Conservation (phyloP, 2,888 invertebrate species). For the Junonia oenone region DNA sequence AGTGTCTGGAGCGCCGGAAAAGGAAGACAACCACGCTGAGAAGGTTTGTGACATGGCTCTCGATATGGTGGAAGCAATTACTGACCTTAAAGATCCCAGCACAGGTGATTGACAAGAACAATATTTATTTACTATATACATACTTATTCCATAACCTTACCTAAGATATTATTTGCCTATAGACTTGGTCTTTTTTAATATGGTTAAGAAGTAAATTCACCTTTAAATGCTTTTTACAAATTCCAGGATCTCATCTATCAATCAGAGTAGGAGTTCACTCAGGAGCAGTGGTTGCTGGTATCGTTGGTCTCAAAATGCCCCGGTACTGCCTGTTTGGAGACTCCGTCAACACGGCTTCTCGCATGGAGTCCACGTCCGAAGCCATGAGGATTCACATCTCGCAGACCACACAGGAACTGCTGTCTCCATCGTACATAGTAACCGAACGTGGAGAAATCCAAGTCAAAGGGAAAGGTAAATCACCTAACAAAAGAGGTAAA, state of each 20-base stretch:
- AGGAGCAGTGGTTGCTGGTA: conserved; percentile 95
- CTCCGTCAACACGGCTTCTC: conserved; percentile 93
- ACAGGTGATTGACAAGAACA: conserved; percentile 80
- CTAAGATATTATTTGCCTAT: too few relatives aligned
- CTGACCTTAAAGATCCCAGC: conserved; percentile 94
- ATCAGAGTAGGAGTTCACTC: conserved; percentile 94
- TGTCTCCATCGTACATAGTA: conserved; percentile 87
- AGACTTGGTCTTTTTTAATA: too few relatives aligned
- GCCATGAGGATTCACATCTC: conserved; percentile 98
- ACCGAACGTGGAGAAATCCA: conserved; percentile 90
- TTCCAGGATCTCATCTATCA: conserved; percentile 86
- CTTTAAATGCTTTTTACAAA: background rate
- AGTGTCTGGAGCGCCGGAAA: conserved; percentile 95
- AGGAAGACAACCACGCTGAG: conserved; percentile 93
- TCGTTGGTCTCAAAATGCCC: conserved; percentile 96
- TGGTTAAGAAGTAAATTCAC: too few relatives aligned
- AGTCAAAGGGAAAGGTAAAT: conserved; percentile 92
- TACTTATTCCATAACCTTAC: background rate
- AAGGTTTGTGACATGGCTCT: conserved; percentile 96
- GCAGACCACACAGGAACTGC: conserved; percentile 88
- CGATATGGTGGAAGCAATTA: conserved; percentile 96
- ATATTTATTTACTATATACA: background rate
- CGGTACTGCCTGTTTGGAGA: conserved; percentile 93
- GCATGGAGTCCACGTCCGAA: conserved; percentile 95
- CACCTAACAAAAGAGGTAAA: conserved; percentile 20